phyloP scores from a whole-genome alignment of 2,797 vertebrate species.

The Schizothorax lantsangensis region DNA sequence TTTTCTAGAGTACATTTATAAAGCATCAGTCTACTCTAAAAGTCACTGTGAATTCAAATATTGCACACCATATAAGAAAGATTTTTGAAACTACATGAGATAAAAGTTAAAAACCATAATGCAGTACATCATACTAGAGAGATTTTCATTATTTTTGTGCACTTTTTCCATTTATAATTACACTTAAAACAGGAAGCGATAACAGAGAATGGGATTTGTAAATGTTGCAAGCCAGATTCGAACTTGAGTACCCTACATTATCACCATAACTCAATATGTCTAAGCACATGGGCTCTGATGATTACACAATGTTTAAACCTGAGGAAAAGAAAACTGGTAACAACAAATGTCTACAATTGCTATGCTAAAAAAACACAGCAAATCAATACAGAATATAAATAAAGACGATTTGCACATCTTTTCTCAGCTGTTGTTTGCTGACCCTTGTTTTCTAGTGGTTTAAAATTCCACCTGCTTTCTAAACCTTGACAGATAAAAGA shows the following conservation, averaged over 20 bases:
- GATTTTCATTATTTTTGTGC: neutral
- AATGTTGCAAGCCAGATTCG: neutral
- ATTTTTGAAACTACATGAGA: neutral
- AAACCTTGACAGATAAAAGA: conserved; percentile 11
- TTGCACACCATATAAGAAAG: neutral
- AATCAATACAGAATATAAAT: conserved; percentile 8
- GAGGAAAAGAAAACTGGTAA: neutral
- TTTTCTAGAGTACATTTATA: conserved; percentile 4
- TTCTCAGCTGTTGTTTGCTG: neutral
- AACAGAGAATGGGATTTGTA: neutral
- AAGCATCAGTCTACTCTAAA: neutral
- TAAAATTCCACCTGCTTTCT: conserved; percentile 13
- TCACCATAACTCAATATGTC: neutral
- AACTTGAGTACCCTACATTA: neutral
- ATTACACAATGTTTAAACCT: neutral
- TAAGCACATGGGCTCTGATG: neutral
- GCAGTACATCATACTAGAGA: neutral
- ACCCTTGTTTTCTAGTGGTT: neutral
- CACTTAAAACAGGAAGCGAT: neutral
- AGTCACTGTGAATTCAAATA: neutral
- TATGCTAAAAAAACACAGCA: neutral
- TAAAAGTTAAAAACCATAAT: neutral
- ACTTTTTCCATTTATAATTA: neutral
- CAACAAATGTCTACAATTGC: neutral
- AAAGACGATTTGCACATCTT: neutral